These are phyloP conservation scores for Silurus asotus DNA, from an alignment of 2,113 vertebrate species.

Conservation along the genomic window DNA sequence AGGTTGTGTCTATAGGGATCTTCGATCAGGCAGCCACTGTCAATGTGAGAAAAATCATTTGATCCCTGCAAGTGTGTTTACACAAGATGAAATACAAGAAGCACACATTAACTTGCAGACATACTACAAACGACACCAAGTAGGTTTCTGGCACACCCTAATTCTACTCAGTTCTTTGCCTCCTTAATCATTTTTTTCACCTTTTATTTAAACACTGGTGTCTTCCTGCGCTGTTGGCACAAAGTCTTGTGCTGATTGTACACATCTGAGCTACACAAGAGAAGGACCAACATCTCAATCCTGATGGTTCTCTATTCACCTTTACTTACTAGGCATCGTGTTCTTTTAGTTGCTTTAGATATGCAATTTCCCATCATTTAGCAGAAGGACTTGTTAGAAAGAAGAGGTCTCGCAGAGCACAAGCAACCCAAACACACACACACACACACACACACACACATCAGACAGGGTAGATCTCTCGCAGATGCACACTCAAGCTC, in stretches of 20 bases:
- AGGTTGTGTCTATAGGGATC: background rate
- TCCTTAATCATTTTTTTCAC: background rate
- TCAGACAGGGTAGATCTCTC: conserved; percentile 36
- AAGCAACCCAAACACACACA: conserved; percentile 38
- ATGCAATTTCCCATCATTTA: conserved; percentile 25
- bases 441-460: no score
- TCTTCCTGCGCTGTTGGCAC: conserved; percentile 44
- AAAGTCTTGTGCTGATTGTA: background rate
- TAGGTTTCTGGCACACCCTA: conserved; percentile 24
- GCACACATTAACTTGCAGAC: conserved; percentile 9
- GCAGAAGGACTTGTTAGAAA: background rate
- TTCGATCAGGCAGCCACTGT: background rate
- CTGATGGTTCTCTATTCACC: background rate
- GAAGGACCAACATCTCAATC: background rate
- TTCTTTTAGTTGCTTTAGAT: conserved; percentile 30
- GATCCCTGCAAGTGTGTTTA: background rate
- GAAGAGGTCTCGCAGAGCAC: conserved; percentile 37
- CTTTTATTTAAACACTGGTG: background rate
- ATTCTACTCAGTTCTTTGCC: background rate
- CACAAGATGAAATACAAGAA: conserved; percentile 14
- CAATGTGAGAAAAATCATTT: background rate
- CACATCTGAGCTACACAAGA: background rate
- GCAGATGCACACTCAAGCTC: conserved; percentile 29
- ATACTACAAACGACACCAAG: conserved; percentile 4
- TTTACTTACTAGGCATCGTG: background rate